Evolutionary conservation across 2,113 vertebrate genomes (phyloP).

Genomic region (Pomatostomus ruficeps): DNA sequence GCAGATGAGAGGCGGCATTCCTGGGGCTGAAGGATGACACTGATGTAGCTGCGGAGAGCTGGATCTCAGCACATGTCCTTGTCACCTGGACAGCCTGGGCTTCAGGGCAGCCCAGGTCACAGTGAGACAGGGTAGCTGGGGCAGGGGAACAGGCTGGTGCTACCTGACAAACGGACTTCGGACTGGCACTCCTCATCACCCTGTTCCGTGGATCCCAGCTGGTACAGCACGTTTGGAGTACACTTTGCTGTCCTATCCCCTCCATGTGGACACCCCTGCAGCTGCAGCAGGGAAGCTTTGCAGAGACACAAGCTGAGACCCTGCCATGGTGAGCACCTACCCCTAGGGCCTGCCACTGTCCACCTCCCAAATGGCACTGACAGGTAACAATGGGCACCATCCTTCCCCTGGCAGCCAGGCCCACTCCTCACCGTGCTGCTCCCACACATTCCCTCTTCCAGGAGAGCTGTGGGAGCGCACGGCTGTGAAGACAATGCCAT

Average conservation of each 20-base stretch:
- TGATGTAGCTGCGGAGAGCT: neutral
- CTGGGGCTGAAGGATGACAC: neutral
- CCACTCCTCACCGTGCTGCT: rapidly evolving
- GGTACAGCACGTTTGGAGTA: neutral
- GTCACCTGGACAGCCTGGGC: neutral
- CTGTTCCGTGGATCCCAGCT: neutral
- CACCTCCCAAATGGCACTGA: neutral
- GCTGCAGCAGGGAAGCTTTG: neutral
- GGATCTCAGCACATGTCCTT: neutral
- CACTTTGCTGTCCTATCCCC: neutral
- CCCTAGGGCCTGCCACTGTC: neutral
- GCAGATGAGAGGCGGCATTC: rapidly evolving
- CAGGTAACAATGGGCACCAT: neutral
- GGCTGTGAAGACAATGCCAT: neutral
- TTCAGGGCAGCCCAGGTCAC: rapidly evolving
- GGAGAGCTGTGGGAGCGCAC: rapidly evolving
- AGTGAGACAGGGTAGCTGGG: rapidly evolving
- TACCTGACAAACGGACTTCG: neutral
- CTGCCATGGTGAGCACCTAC: rapidly evolving
- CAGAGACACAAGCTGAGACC: rapidly evolving
- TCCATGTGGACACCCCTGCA: neutral
- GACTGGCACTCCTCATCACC: neutral
- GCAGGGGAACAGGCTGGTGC: neutral
- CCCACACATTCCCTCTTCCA: neutral
- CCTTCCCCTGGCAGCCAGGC: neutral